These are phyloP conservation scores for Bellardia bayeri DNA, from an alignment of 2,888 invertebrate species.

Conservation along the genomic window DNA sequence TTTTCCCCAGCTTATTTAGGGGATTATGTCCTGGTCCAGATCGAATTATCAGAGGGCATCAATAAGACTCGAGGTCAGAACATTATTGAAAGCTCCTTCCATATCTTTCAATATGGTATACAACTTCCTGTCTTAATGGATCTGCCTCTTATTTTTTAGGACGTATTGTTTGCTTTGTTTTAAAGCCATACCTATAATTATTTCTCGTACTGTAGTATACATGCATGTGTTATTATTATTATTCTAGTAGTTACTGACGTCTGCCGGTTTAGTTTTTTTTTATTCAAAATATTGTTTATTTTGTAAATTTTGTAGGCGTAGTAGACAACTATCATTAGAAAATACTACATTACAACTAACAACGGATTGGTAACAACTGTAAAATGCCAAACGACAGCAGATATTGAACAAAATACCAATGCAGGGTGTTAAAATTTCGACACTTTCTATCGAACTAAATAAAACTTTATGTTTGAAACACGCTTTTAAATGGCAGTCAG, in stretches of 20 bases:
- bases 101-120: too few species aligned
- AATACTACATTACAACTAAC: constrained; percentile 2
- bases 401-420: background rate
- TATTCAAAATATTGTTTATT: constrained; percentile 36
- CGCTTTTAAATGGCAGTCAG: background rate
- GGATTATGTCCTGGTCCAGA: too few species aligned
- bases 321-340: background rate
- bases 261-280: constrained; percentile 3
- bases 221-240: constrained; percentile 25
- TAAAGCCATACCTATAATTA: background rate
- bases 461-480: background rate
- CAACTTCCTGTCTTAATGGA: too few species aligned
- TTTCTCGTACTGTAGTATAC: background rate
- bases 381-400: background rate
- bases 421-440: background rate
- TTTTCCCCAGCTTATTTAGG: too few species aligned
- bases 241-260: constrained; percentile 37
- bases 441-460: background rate
- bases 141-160: too few species aligned
- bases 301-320: constrained; percentile 25
- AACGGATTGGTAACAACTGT: background rate
- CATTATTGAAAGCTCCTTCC: too few species aligned
- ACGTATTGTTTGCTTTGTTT: too few species aligned
- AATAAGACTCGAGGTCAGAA: too few species aligned
- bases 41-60: too few species aligned